phyloP scores from a whole-genome alignment of 2,888 invertebrate genomes.

The Melieria crassipennis region DNA sequence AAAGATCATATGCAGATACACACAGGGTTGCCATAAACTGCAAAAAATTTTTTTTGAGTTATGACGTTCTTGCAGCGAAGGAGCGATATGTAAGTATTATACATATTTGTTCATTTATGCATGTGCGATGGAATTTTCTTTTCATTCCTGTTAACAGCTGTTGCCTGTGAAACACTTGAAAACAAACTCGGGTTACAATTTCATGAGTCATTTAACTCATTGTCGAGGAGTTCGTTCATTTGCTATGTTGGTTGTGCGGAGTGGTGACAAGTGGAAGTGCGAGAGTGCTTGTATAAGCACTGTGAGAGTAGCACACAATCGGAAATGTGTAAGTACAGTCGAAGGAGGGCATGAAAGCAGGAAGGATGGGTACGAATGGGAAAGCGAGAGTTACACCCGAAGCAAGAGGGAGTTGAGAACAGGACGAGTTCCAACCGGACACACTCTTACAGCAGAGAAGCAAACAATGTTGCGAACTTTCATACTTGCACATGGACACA shows the following conservation, averaged over 20 bases:
- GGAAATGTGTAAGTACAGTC: no score
- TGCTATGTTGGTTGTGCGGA: not conserved
- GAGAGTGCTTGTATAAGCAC: not conserved
- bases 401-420: not conserved
- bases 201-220: slow-evolving; percentile 48
- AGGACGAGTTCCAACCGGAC: not conserved
- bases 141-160: no score
- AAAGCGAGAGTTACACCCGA: no score
- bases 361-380: no score
- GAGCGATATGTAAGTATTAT: no score
- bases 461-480: not conserved
- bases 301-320: not conserved
- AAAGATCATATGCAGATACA: no score
- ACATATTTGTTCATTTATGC: slow-evolving; percentile 19
- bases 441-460: not conserved
- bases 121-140: slow-evolving; percentile 32
- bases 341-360: no score
- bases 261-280: not conserved
- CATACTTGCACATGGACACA: not conserved
- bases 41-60: no score
- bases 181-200: slow-evolving; percentile 44
- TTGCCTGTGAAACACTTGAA: slow-evolving; percentile 16
- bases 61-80: no score
- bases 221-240: slow-evolving; percentile 27
- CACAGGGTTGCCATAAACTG: no score